These are phyloP conservation scores for Eupithecia centaureata DNA, from an alignment of 2,888 invertebrate species.

Conservation along the genomic window DNA sequence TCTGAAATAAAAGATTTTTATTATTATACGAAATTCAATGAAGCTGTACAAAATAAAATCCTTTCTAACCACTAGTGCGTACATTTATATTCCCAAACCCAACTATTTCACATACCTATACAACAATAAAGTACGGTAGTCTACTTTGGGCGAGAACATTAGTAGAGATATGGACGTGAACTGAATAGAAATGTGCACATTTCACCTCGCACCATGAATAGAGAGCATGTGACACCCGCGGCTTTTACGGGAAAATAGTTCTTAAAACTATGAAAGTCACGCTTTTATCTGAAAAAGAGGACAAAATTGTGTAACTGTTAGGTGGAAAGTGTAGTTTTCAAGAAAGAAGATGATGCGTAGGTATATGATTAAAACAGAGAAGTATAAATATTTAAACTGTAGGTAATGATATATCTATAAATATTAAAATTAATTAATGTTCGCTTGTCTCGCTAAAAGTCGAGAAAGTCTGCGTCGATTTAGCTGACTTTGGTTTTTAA, in stretches of 20 bases:
- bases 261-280: background rate
- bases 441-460: too few relatives aligned
- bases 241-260: background rate
- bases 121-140: background rate
- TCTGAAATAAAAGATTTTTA: too few relatives aligned
- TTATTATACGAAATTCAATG: too few relatives aligned
- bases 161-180: conserved; percentile 2
- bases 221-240: background rate
- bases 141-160: background rate
- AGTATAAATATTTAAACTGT: too few relatives aligned
- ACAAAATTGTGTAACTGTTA: too few relatives aligned
- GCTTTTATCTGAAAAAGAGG: background rate
- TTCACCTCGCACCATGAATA: background rate
- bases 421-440: too few relatives aligned
- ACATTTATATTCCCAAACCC: background rate
- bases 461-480: too few relatives aligned
- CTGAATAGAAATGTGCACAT: background rate
- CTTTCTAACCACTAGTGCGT: background rate
- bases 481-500: too few relatives aligned
- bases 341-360: too few relatives aligned
- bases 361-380: too few relatives aligned
- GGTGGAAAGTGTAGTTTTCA: too few relatives aligned
- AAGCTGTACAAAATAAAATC: background rate
- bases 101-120: background rate
- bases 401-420: too few relatives aligned